Evolutionary conservation across 2,888 invertebrate species (phyloP).

Genomic region (Melieria omissa): DNA sequence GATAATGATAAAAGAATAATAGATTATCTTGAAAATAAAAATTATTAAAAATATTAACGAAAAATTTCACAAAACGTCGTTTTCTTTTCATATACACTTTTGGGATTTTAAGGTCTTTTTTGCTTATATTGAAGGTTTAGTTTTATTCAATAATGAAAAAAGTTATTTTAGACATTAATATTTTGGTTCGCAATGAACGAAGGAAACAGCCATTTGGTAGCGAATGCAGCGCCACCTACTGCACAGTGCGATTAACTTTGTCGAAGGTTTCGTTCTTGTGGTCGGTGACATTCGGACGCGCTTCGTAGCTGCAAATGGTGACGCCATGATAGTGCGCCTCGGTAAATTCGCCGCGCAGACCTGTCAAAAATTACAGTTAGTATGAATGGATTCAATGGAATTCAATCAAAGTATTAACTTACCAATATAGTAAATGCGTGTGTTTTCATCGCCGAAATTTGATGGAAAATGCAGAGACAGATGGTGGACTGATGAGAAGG

Average conservation of each 20-base stretch:
- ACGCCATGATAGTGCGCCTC: constrained; percentile 88
- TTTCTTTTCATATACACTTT: constrained; percentile 29
- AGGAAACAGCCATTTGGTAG: too few species aligned
- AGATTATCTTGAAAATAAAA: constrained; percentile 51
- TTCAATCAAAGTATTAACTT: constrained; percentile 15
- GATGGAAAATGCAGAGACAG: constrained; percentile 89
- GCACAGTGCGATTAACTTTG: constrained; percentile 71
- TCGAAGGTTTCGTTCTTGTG: constrained; percentile 80
- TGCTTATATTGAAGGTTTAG: background rate
- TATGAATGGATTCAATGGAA: background rate
- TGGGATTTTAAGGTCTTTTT: background rate
- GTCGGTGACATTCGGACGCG: constrained; percentile 85
- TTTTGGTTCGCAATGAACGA: too few species aligned
- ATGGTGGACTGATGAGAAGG: constrained; percentile 90
- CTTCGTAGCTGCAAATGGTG: constrained; percentile 91
- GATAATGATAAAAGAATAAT: constrained; percentile 44
- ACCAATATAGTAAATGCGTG: constrained; percentile 91
- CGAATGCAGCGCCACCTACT: constrained; percentile 40
- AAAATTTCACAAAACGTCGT: constrained; percentile 43
- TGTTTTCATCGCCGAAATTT: constrained; percentile 88
- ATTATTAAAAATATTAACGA: constrained; percentile 46
- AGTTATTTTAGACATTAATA: background rate
- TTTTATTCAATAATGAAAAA: constrained; percentile 12
- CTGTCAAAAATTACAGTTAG: constrained; percentile 44
- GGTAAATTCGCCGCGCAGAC: constrained; percentile 89